Percentiles rank a stretch among this genome's conserved stretches.
Conservation (phyloP, 2,888 invertebrate species). For the Hedya salicella region DNA sequence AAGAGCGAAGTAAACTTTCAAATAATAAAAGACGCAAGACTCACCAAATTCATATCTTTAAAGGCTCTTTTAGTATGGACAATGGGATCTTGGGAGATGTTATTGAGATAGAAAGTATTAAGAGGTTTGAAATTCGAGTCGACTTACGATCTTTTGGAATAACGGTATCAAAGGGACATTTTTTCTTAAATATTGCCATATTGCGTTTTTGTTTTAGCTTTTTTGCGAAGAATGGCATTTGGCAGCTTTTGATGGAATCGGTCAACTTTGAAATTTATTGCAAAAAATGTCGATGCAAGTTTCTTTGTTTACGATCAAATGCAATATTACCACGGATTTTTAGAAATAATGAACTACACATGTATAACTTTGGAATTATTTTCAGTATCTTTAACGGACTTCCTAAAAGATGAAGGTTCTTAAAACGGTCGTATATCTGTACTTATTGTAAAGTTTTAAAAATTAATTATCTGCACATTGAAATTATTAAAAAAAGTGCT, state of each 20-base stretch:
- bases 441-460: too few relatives aligned
- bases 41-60: not conserved
- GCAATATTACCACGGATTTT: too few relatives aligned
- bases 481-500: too few relatives aligned
- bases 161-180: not conserved
- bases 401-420: too few relatives aligned
- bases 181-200: constrained; percentile 38
- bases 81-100: too few relatives aligned
- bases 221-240: constrained; percentile 30
- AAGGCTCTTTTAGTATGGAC: not conserved
- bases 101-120: not conserved
- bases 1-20: constrained; percentile 18
- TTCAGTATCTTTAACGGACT: too few relatives aligned
- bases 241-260: constrained; percentile 11
- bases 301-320: constrained; percentile 5
- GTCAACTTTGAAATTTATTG: constrained; percentile 5
- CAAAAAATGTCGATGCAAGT: not conserved
- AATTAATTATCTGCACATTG: too few relatives aligned
- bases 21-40: not conserved
- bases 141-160: not conserved
- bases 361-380: too few relatives aligned
- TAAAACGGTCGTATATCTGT: too few relatives aligned
- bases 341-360: too few relatives aligned
- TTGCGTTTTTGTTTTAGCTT: constrained; percentile 36
- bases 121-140: not conserved